Evolutionary conservation across 2,113 vertebrate genomes (phyloP), one percentile per base, ranked within the genome.

Genomic region (Zapus hudsonius): DNA sequence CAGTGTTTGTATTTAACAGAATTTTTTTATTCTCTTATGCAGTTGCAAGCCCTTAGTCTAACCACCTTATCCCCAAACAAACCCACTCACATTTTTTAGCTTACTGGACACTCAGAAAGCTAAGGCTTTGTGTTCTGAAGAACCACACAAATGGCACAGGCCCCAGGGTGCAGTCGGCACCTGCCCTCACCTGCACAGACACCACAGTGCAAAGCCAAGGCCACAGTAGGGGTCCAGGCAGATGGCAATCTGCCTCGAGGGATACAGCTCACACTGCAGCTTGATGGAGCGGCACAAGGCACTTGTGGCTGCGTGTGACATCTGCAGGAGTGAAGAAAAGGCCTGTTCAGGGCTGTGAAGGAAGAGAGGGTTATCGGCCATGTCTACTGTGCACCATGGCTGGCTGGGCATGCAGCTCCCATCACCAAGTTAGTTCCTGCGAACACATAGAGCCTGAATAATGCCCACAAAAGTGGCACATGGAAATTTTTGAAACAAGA

Each of bases 211-310:
- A 29, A 99, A 99, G 79, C 99, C 99, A n/a, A 99, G 98, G 96
- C 99, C 99, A 15, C 99, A 99, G 90, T 99, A 99, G 1, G 99
- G 99, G 97, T 99, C 99, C 36, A 99, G 98, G 93, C 99, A 99
- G 98, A 99, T 99, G 95, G 99, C 99, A 10, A 99, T 99, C 98
- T 99, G 99, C 64, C 99, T 97, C 0, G 99, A 99, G 0, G 99
- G 99, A 96, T 99, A 99, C 79, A 99, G 98, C 97, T 99, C 99
- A 96, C 99, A 99, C 97, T 99, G 99, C 38, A 99, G 98, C 96
- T 99, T 99, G 69, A 99, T 98, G 29, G 99, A 99, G 92, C 99
- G 99, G 97, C 99, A 99, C 98, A 99, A 98, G 98, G 99, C 99
- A 97, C 99, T 99, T 80, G 99, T 99, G 97, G 99, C 99, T 38